These are phyloP conservation scores for Mustela erminea DNA, from an alignment of 2,797 vertebrate species.

Conservation along the genomic window DNA sequence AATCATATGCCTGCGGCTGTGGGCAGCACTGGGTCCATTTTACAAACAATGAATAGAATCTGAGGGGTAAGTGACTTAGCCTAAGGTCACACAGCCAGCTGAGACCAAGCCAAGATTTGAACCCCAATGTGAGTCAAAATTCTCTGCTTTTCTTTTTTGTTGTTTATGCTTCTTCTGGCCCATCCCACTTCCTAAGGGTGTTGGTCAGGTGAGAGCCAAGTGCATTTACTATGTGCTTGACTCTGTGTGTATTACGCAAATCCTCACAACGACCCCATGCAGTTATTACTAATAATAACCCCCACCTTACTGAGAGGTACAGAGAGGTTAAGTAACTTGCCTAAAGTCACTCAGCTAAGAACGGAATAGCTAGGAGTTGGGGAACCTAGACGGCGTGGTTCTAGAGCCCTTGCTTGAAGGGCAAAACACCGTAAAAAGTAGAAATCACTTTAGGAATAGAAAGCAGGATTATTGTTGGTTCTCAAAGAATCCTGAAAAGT, in stretches of 20 bases:
- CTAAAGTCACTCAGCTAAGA: constrained; percentile 16
- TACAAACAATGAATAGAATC: neutral
- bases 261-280: neutral
- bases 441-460: constrained; percentile 13
- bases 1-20: neutral
- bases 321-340: constrained; percentile 22
- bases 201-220: neutral
- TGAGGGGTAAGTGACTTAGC: neutral
- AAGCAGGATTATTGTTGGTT: neutral
- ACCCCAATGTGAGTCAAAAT: neutral
- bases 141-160: neutral
- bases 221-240: neutral
- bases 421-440: neutral
- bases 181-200: neutral
- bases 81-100: neutral
- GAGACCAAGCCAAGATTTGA: neutral
- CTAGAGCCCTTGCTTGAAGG: neutral
- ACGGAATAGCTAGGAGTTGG: neutral
- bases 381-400: neutral
- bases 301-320: neutral
- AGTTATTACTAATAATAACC: neutral
- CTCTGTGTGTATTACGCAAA: neutral
- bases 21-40: neutral
- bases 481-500: constrained; percentile 18
- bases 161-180: neutral